Base-by-base conservation (phyloP, 1,140 invertebrate genomes). In the Zaprionus ghesquierei region DNA sequence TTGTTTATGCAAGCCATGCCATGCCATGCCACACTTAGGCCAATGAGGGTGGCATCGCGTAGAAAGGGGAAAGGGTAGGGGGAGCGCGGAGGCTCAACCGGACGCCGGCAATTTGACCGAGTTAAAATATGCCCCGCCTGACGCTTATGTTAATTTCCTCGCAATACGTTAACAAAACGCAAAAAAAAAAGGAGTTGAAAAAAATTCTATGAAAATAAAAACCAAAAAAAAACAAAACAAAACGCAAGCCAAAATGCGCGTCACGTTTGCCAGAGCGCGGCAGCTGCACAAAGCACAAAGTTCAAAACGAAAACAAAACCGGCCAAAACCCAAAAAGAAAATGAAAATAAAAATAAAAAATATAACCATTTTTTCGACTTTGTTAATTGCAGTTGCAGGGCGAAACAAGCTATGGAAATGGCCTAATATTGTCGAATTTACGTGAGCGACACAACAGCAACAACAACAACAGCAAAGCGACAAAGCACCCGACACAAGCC, bases 401-500 rank as follows among this genome's bases (percentile, higher is more conserved):
- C 44, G 27, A 22, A 13, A 18, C 23, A 2, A 46, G 51, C 33
- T 66, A 59, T 75, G 75, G 59, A 56, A 79, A 81, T 89, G 69
- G 84, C 84, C 78, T 84, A 89, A 89, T 89, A 87, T 87, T 89
- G 79, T 82, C 79, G 79, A 87, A 89, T 89, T 84, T 87, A 69
- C 69, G 71, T 84, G 50, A 51, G 18, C 55, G 38, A 56, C 54
- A 20, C 2, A 10, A 9, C 5, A 6, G 2, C 5, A 6, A 27
- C 1, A 27, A 6, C 5, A 6, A 27, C 4, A 27, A 13, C 13
- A 5, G n/a, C 5, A n/a, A 5, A 38, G 35, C 13, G 35, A 5
- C 13, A 38, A 2, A 3, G 33, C 33, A 3, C 4, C 6, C 33
- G 33, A 6, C 33, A 35, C 13, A 4, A 38, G n/a, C 13, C 54